phyloP scores from a whole-genome alignment of 1,140 invertebrate species.

The Drosophila nigromelanica region DNA sequence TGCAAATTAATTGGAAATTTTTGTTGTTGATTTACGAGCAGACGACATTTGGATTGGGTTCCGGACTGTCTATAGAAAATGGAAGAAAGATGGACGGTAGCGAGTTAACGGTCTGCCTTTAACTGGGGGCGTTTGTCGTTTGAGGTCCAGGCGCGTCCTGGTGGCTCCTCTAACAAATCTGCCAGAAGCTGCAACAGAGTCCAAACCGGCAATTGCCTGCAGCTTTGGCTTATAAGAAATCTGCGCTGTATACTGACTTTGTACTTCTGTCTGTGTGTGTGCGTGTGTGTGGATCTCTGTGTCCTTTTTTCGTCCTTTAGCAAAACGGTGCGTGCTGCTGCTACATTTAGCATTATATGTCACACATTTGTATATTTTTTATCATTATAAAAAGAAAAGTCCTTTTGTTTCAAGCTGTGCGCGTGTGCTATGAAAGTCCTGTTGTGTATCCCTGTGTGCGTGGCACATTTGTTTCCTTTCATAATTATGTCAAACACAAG shows the following conservation, averaged over 20 bases:
- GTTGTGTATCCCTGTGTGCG: constrained; percentile 40
- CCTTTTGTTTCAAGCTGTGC: constrained; percentile 67
- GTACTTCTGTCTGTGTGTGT: constrained; percentile 5
- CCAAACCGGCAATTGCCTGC: constrained; percentile 11
- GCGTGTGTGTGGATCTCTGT: neutral
- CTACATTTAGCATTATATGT: constrained; percentile 59
- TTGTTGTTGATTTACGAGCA: constrained; percentile 52
- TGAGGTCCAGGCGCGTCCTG: constrained; percentile 61
- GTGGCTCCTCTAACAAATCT: constrained; percentile 13
- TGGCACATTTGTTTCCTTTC: constrained; percentile 78
- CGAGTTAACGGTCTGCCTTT: constrained; percentile 53
- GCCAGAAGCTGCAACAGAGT: constrained; percentile 3
- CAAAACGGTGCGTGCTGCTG: constrained; percentile 36
- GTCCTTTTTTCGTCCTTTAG: constrained; percentile 61
- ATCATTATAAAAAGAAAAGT: constrained; percentile 77
- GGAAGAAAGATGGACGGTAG: neutral
- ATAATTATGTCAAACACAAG: constrained; percentile 80
- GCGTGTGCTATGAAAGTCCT: constrained; percentile 56
- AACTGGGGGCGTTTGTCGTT: constrained; percentile 63
- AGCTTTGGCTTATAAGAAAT: constrained; percentile 31
- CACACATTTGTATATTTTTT: constrained; percentile 56
- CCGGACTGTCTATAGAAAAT: constrained; percentile 33
- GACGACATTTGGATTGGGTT: constrained; percentile 52
- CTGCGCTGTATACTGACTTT: neutral
- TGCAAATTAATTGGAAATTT: constrained; percentile 78